Percentiles rank a stretch among this genome's conserved stretches.
These are phyloP conservation scores for Xylophagus ater DNA, from an alignment of 2,888 invertebrate genomes.

Conservation along the genomic window DNA sequence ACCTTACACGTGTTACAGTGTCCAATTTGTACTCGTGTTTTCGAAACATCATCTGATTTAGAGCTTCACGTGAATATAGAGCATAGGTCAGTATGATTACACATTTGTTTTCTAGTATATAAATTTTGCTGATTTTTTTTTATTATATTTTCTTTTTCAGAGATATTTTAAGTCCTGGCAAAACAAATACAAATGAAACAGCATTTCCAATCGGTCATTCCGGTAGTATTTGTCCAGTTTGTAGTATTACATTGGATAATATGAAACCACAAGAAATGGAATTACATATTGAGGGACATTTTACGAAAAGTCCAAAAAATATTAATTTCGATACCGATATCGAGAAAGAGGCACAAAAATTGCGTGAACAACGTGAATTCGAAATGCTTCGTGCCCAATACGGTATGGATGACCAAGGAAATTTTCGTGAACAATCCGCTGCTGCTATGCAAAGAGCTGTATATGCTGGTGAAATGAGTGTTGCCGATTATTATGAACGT, in stretches of 20 bases:
- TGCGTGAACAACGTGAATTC: constrained; percentile 69
- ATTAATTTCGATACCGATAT: constrained; percentile 26
- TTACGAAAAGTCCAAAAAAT: constrained; percentile 37
- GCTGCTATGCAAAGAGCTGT: constrained; percentile 72
- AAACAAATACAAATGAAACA: constrained; percentile 22
- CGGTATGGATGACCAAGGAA: constrained; percentile 81
- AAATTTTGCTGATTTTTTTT: background rate
- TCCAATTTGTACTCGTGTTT: constrained; percentile 64
- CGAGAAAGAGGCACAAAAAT: constrained; percentile 56
- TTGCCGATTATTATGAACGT: constrained; percentile 74
- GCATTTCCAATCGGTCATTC: constrained; percentile 23
- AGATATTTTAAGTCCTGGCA: constrained; percentile 28
- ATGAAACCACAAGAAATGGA: constrained; percentile 44
- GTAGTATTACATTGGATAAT: constrained; percentile 38
- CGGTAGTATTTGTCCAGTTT: constrained; percentile 41
- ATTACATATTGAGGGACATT: constrained; percentile 73
- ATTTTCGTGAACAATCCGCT: constrained; percentile 61
- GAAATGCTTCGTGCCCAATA: constrained; percentile 71
- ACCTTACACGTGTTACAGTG: constrained; percentile 52
- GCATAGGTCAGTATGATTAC: constrained; percentile 54
- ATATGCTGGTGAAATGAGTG: constrained; percentile 73
- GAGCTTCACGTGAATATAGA: constrained; percentile 79
- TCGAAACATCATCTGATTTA: constrained; percentile 60
- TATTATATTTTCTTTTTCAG: constrained; percentile 12
- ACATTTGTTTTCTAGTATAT: background rate